Conservation (phyloP, 2,888 invertebrate species). For the Andrena praecox region DNA sequence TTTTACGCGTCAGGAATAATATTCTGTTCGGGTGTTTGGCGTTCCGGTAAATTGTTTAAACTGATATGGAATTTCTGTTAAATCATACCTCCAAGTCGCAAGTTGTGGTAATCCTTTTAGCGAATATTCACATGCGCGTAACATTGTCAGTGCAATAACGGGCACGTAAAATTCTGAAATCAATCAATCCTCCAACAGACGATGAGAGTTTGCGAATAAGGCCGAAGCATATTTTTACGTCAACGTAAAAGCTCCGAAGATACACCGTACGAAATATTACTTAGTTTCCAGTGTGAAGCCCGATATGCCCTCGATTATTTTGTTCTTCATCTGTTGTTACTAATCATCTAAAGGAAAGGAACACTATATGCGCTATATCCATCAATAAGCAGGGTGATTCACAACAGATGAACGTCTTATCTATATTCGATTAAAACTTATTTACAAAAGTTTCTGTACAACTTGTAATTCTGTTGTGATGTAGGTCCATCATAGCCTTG, state of each 20-base stretch:
- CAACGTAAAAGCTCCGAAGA: conserved; percentile 48
- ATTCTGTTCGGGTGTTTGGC: background rate
- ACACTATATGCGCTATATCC: conserved; percentile 80
- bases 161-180: background rate
- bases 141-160: background rate
- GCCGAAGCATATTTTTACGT: background rate
- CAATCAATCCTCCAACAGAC: background rate
- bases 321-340: conserved; percentile 60
- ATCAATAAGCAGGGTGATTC: conserved; percentile 78
- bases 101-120: background rate
- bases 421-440: conserved; percentile 75
- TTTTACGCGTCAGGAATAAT: conserved; percentile 22
- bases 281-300: conserved; percentile 69
- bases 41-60: background rate
- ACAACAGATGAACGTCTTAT: conserved; percentile 77
- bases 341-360: conserved; percentile 77
- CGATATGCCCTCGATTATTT: conserved; percentile 65
- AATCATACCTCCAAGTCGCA: background rate
- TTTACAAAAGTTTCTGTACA: conserved; percentile 77
- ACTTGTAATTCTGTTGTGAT: conserved; percentile 67
- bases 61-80: background rate
- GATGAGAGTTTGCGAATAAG: background rate
- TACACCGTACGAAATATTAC: conserved; percentile 47
- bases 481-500: conserved; percentile 78
- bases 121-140: background rate